Conservation (phyloP, 2,113 vertebrate species). For the human region GRCh38 chr20:35234001-35234500, state of each 20-base stretch:
- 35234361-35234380: neutral
- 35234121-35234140: neutral
- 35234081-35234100: neutral
- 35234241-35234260: neutral
- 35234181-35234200: neutral
- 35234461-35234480: neutral
- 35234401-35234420: neutral
- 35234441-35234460: neutral
- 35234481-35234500: neutral
- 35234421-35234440: neutral
- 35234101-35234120: neutral
- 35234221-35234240: neutral
- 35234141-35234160: conserved; percentile 1
- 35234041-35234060: neutral
- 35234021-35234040: neutral
- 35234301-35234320: neutral
- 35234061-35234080: neutral
- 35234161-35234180: neutral
- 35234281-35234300: neutral
- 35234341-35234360: neutral
- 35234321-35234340: neutral
- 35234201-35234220: neutral
- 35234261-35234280: neutral
- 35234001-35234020: neutral
- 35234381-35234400: neutral